Conservation (phyloP, 2,113 vertebrate species). For the Herpailurus yagouaroundi region DNA sequence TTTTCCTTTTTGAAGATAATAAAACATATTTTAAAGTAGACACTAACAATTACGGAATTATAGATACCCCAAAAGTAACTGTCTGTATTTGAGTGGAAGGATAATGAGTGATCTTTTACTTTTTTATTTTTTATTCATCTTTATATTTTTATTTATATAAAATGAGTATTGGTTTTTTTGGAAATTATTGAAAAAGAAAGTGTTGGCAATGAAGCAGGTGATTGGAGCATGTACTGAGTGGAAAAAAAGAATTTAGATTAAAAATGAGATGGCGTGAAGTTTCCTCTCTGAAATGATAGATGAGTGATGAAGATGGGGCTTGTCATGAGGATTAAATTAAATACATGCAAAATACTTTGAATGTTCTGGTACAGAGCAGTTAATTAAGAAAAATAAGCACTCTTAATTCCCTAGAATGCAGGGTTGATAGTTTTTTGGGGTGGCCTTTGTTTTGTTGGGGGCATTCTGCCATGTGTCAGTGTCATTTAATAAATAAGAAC, state of each 20-base stretch:
- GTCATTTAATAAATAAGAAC: conserved; percentile 71
- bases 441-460: conserved; percentile 67
- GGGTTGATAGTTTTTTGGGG: conserved; percentile 40
- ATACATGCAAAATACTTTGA: conserved; percentile 25
- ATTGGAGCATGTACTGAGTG: conserved; percentile 33
- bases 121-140: conserved; percentile 66
- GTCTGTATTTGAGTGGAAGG: conserved; percentile 58
- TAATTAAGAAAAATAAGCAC: conserved; percentile 57
- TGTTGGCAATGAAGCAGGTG: conserved; percentile 11
- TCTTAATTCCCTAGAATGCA: conserved; percentile 51
- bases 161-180: conserved; percentile 36
- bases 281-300: conserved; percentile 50
- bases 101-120: conserved; percentile 49
- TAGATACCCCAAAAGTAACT: conserved; percentile 36
- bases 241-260: conserved; percentile 41
- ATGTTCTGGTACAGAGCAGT: conserved; percentile 46
- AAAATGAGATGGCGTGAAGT: conserved; percentile 32
- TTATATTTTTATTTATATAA: conserved; percentile 56
- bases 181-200: conserved; percentile 20
- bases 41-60: conserved; percentile 49
- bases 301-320: neutral
- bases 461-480: conserved; percentile 64
- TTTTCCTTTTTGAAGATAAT: neutral
- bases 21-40: conserved; percentile 56
- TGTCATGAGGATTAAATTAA: conserved; percentile 1